Base-by-base conservation (phyloP, 1,140 invertebrate genomes). In the Calliopsis andreniformis region DNA sequence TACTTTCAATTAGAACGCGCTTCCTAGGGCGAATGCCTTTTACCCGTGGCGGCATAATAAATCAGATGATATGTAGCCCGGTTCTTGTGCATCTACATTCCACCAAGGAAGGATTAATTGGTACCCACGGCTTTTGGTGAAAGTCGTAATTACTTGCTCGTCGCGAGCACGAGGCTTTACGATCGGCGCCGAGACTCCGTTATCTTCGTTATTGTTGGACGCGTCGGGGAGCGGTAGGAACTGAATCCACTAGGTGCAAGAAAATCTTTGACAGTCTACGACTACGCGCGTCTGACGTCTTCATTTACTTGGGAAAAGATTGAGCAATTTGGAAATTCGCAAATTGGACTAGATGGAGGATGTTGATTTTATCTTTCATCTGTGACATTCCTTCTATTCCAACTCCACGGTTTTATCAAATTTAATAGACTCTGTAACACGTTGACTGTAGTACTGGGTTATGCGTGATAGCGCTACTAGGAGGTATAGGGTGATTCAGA, bases 1-100 rank as follows among this genome's bases (percentile, higher is more conserved):
- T 63, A 66, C 70, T 51, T 73, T 62, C 76, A 73, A 78, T 78
- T 73, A 73, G 61, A 78, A 78, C 58, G 53, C 35, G 76, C 53
- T 67, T 78, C 76, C 76, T 78, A 73, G 43, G 61, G 62, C 53
- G 69, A 67, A 66, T 78, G 45, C 70, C 70, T 78, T 72, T 72
- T 72, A 71, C 35, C 43, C 67, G 51, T 42, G 30, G 59, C 49
- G 30, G 59, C 51, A 64, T 72, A 72, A 78, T 78, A 78, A 78
- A 78, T 78, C 68, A 78, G 67, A 63, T 58, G 68, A 77, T 72
- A 78, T 72, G 59, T 78, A 64, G 58, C 68, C 32, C 45, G 35
- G 59, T 72, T 78, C 67, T 78, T 61, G 28, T 20, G 35, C 55
- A 68, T 71, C 59, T 59, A 49, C 42, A 56, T 70, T 56, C 76